Conservation (phyloP, 1,140 invertebrate species). For the Halesus radiatus region DNA sequence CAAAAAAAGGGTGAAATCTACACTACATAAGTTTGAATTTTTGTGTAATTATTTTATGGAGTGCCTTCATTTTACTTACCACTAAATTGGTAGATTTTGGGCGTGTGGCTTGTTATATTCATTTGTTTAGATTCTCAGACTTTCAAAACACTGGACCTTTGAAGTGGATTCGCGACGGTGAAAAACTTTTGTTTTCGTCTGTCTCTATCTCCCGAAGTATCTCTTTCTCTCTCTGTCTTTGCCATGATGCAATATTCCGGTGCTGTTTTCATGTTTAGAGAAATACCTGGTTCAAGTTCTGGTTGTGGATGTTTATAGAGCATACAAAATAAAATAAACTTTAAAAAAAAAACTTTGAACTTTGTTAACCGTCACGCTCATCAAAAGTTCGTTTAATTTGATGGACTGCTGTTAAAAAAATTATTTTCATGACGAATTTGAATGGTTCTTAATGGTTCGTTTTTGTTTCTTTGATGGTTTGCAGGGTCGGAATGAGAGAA, state of each 20-base stretch:
- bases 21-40: neutral
- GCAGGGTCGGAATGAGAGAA: too few relatives aligned
- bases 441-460: too few relatives aligned
- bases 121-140: conserved; percentile 39
- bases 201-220: conserved; percentile 6
- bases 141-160: conserved; percentile 35
- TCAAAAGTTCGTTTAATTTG: too few relatives aligned
- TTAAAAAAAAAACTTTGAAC: too few relatives aligned
- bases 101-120: neutral
- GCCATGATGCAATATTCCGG: conserved; percentile 20
- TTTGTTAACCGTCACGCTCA: too few relatives aligned
- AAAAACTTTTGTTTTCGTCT: conserved; percentile 25
- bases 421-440: too few relatives aligned
- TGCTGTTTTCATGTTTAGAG: neutral
- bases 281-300: too few relatives aligned
- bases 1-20: neutral
- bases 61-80: neutral
- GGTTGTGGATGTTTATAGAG: too few relatives aligned
- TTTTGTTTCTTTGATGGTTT: too few relatives aligned
- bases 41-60: neutral
- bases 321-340: too few relatives aligned
- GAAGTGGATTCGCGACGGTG: conserved; percentile 30
- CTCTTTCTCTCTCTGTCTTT: neutral
- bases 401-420: too few relatives aligned
- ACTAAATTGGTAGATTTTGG: neutral